These are phyloP conservation scores for Muscidifurax raptorellus DNA, from an alignment of 1,140 invertebrate species.

Conservation along the genomic window DNA sequence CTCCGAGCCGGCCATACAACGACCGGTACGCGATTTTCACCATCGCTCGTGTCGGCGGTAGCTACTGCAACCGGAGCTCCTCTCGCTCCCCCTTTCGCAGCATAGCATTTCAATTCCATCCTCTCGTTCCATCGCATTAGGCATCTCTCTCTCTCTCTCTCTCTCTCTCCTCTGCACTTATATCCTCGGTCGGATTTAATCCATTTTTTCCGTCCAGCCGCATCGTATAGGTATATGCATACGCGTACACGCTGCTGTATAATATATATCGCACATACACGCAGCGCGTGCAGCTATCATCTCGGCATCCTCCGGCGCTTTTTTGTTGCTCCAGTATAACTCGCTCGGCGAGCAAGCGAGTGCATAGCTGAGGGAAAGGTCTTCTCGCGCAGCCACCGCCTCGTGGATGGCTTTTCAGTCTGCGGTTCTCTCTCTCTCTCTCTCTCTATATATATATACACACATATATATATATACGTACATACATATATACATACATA, in stretches of 20 bases:
- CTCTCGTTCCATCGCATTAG: neutral
- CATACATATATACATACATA: no score
- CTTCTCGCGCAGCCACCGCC: neutral
- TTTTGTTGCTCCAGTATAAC: conserved; percentile 1
- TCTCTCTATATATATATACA: no score
- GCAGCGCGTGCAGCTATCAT: neutral
- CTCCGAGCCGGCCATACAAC: neutral
- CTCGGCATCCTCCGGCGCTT: neutral
- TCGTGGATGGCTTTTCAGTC: conserved; percentile 40
- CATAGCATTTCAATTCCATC: conserved; percentile 9
- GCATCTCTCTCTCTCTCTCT: neutral
- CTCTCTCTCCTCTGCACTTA: neutral
- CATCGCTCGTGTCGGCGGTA: neutral
- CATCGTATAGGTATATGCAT: neutral
- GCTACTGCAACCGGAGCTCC: neutral
- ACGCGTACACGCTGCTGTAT: no score
- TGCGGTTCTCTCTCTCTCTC: conserved; percentile 11
- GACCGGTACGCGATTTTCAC: neutral
- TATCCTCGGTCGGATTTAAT: conserved; percentile 6
- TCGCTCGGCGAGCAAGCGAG: neutral
- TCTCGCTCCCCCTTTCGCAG: neutral
- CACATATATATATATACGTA: no score
- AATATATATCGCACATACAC: neutral
- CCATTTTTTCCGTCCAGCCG: conserved; percentile 6
- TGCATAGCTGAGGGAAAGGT: neutral